Evolutionary conservation across 2,888 invertebrate genomes (phyloP).

Genomic region (Sinelater perroti): DNA sequence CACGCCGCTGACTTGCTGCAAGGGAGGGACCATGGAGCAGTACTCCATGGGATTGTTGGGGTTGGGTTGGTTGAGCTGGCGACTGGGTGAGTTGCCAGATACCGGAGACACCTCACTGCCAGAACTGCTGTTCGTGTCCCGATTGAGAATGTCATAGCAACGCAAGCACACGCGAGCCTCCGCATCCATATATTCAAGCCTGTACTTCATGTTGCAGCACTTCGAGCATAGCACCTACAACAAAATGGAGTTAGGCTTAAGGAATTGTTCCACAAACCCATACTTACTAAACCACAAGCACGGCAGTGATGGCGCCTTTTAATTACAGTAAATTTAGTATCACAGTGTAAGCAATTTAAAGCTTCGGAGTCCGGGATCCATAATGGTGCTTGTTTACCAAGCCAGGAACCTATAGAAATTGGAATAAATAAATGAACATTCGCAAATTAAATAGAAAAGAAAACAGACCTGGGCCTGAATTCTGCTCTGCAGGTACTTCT

Average conservation of each 20-base stretch:
- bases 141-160: conserved; percentile 69
- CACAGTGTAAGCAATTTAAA: conserved; percentile 83
- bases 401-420: conserved; percentile 47
- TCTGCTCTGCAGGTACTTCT: neutral
- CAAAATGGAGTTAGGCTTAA: conserved; percentile 23
- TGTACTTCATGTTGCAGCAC: conserved; percentile 78
- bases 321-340: conserved; percentile 80
- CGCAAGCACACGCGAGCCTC: conserved; percentile 81
- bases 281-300: conserved; percentile 79
- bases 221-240: conserved; percentile 78
- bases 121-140: conserved; percentile 44
- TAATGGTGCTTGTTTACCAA: conserved; percentile 81
- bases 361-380: conserved; percentile 90
- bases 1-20: conserved; percentile 71
- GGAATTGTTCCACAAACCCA: conserved; percentile 31
- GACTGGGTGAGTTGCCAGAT: conserved; percentile 47
- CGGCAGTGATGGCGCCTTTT: conserved; percentile 88
- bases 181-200: conserved; percentile 76
- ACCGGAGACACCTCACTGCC: conserved; percentile 51
- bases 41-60: conserved; percentile 90
- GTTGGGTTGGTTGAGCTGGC: conserved; percentile 69
- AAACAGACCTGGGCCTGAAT: conserved; percentile 2
- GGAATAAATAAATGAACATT: too few species aligned
- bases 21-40: conserved; percentile 83
- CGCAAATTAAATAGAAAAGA: too few species aligned